A percentile compares a stretch with the other conserved stretches of the same genome.
These are phyloP conservation scores for Drosophila parthenogenetica DNA, from an alignment of 2,888 invertebrate species.

Conservation along the genomic window DNA sequence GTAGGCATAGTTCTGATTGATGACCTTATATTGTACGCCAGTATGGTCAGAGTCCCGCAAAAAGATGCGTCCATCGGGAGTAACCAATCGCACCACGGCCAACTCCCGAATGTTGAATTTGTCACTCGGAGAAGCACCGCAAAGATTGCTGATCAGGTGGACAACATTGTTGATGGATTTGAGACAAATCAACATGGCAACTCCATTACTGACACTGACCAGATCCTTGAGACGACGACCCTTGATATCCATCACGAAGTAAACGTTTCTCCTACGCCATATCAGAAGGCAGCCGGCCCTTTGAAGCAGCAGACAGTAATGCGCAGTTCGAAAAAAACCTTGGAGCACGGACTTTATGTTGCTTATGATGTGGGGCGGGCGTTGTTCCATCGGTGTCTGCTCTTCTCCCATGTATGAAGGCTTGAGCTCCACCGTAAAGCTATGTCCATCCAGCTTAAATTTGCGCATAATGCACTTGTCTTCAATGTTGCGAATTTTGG, in stretches of 20 bases:
- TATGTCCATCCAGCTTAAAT: constrained; percentile 73
- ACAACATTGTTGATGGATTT: constrained; percentile 71
- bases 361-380: constrained; percentile 40
- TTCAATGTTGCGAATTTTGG: constrained; percentile 42
- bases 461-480: constrained; percentile 68
- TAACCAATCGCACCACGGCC: constrained; percentile 70
- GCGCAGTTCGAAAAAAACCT: constrained; percentile 71
- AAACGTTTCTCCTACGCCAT: constrained; percentile 75
- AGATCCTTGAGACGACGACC: constrained; percentile 64
- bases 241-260: constrained; percentile 80
- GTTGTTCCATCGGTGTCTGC: constrained; percentile 7
- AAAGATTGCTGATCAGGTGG: constrained; percentile 68
- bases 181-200: constrained; percentile 75
- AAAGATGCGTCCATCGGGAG: constrained; percentile 70
- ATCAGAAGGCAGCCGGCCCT: constrained; percentile 71
- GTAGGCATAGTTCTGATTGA: constrained; percentile 79
- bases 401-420: constrained; percentile 35
- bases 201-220: constrained; percentile 46
- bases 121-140: constrained; percentile 48
- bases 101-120: constrained; percentile 76
- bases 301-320: constrained; percentile 73
- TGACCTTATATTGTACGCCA: constrained; percentile 68
- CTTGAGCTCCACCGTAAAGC: constrained; percentile 74
- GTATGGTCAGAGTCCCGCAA: constrained; percentile 61
- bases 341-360: constrained; percentile 48